These are phyloP conservation scores for Dynastes hyllus DNA, from an alignment of 2,888 invertebrate species.

Conservation along the genomic window DNA sequence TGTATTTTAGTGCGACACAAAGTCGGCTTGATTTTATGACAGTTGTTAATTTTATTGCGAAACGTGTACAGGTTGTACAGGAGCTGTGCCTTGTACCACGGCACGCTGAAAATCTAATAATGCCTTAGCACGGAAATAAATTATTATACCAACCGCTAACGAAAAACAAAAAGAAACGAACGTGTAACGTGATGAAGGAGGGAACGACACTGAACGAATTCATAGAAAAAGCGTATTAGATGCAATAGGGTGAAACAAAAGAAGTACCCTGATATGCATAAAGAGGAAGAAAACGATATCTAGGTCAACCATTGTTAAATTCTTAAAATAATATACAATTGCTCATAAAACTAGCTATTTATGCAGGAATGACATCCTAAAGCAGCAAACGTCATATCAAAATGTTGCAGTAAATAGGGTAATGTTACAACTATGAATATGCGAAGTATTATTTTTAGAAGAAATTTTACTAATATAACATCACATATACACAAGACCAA, in stretches of 20 bases:
- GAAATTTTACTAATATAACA: not conserved
- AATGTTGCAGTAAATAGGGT: no score
- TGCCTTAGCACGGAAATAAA: constrained; percentile 49
- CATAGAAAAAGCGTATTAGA: constrained; percentile 13
- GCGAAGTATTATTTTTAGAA: no score
- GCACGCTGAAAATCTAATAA: constrained; percentile 48
- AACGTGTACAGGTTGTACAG: constrained; percentile 43
- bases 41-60: constrained; percentile 50
- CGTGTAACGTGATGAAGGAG: constrained; percentile 24
- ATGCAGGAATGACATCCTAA: no score
- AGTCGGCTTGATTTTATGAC: constrained; percentile 48
- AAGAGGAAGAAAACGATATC: constrained; percentile 1
- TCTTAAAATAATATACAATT: no score
- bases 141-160: constrained; percentile 40
- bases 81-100: constrained; percentile 49
- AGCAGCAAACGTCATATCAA: no score
- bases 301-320: not conserved
- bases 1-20: constrained; percentile 44
- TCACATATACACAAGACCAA: not conserved
- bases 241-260: constrained; percentile 24
- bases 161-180: constrained; percentile 14
- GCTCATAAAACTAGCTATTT: no score
- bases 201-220: not conserved
- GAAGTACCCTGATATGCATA: not conserved
- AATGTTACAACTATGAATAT: not conserved